Conservation (phyloP, 2,888 invertebrate genomes). For the Anoplius nigerrimus region DNA sequence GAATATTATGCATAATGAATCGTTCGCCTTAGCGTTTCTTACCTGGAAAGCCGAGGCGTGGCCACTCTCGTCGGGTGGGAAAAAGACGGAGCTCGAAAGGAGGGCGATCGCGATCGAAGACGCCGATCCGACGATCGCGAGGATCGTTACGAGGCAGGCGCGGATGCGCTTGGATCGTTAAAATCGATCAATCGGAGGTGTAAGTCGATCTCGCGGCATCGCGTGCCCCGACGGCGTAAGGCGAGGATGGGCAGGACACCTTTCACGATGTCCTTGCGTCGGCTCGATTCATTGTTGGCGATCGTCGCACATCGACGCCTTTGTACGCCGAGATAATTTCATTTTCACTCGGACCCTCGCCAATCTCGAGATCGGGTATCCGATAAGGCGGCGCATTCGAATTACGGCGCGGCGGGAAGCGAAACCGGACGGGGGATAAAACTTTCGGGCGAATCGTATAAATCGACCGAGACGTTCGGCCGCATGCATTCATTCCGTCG, state of each 20-base stretch:
- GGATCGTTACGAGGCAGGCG: slow-evolving; percentile 1
- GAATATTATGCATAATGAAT: slow-evolving; percentile 64
- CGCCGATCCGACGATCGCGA: slow-evolving; percentile 31
- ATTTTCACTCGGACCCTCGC: too few relatives aligned
- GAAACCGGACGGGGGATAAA: too few relatives aligned
- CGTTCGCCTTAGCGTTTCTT: slow-evolving; percentile 41
- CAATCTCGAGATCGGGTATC: too few relatives aligned
- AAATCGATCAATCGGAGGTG: background rate
- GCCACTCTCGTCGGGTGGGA: slow-evolving; percentile 18
- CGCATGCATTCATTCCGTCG: too few relatives aligned
- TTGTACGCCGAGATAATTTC: slow-evolving; percentile 9
- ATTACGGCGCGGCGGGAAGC: too few relatives aligned
- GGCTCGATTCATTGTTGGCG: slow-evolving; percentile 11
- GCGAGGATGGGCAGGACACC: slow-evolving; percentile 20
- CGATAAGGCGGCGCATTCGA: too few relatives aligned
- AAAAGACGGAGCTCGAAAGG: slow-evolving; percentile 7
- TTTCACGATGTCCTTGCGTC: background rate
- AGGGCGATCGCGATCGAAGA: slow-evolving; percentile 41
- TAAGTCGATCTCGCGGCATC: too few relatives aligned
- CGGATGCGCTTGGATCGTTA: background rate
- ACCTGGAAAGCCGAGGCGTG: slow-evolving; percentile 49
- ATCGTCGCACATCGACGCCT: slow-evolving; percentile 4
- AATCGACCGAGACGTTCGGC: too few relatives aligned
- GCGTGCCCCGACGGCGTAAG: background rate
- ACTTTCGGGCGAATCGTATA: too few relatives aligned